These are phyloP conservation scores for Melanchra persicariae DNA, from an alignment of 2,888 invertebrate species.

Conservation along the genomic window DNA sequence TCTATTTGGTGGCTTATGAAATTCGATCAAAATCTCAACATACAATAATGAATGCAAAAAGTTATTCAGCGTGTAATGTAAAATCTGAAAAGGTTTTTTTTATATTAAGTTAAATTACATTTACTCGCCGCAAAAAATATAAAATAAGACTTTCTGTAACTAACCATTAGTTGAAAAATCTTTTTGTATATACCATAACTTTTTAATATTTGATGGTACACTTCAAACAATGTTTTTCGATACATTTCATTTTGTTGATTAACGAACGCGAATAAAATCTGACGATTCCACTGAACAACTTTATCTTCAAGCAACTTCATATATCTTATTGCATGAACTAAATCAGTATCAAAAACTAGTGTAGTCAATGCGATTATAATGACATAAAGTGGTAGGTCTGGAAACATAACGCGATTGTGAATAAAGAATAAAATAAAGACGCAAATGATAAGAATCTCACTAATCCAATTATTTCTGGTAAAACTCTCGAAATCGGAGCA, in stretches of 20 bases:
- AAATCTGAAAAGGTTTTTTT: slow-evolving; percentile 10
- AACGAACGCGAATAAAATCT: background rate
- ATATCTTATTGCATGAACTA: slow-evolving; percentile 16
- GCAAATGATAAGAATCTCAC: background rate
- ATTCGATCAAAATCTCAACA: slow-evolving; percentile 22
- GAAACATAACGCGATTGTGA: background rate
- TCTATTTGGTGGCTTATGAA: background rate
- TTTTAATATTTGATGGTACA: slow-evolving; percentile 15
- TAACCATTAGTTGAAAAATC: slow-evolving; percentile 16
- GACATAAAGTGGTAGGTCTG: background rate
- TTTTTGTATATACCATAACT: slow-evolving; percentile 25
- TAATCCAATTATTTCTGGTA: slow-evolving; percentile 21
- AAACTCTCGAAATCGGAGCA: slow-evolving; percentile 7
- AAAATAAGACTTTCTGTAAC: background rate
- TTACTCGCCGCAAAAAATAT: background rate
- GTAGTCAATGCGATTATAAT: background rate
- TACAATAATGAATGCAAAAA: slow-evolving; percentile 20
- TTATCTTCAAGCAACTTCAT: slow-evolving; percentile 23
- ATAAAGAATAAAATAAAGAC: background rate
- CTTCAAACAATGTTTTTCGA: background rate
- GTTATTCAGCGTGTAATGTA: slow-evolving; percentile 14
- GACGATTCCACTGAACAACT: slow-evolving; percentile 16
- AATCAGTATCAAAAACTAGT: slow-evolving; percentile 20
- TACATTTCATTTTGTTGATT: background rate
- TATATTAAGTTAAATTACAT: background rate